These are phyloP conservation scores for Borostomias antarcticus DNA, from an alignment of 2,797 vertebrate genomes.

Conservation along the genomic window DNA sequence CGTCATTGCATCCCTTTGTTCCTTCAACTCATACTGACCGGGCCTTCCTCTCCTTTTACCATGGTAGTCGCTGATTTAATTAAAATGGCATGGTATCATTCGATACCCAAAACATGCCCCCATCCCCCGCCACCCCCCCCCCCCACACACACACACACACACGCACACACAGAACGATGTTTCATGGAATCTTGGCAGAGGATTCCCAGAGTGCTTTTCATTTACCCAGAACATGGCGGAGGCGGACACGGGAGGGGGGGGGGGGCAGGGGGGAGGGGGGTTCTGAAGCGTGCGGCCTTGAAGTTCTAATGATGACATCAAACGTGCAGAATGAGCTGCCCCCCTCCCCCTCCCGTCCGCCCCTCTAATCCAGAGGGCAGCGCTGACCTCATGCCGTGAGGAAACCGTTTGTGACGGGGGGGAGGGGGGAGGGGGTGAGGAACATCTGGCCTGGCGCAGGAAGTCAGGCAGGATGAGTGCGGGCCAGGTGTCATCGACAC, in stretches of 20 bases:
- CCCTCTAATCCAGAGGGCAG: constrained; percentile 52
- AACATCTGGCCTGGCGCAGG: constrained; percentile 70
- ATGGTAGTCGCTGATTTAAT: constrained; percentile 37
- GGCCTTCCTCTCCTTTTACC: constrained; percentile 34
- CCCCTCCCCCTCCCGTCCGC: constrained; percentile 31
- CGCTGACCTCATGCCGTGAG: constrained; percentile 69
- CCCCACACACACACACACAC: no score
- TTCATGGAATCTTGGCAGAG: constrained; percentile 50
- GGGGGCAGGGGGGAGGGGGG: no score
- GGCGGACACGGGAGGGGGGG: constrained; percentile 30
- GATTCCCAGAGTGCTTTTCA: constrained; percentile 60
- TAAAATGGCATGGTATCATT: constrained; percentile 48
- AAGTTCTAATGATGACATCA: constrained; percentile 70
- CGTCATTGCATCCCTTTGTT: constrained; percentile 31
- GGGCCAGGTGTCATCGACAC: constrained; percentile 66
- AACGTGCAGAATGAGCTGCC: constrained; percentile 47
- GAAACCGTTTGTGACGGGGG: constrained; percentile 43
- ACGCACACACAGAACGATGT: constrained; percentile 23
- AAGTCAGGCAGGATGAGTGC: constrained; percentile 60
- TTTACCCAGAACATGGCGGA: constrained; percentile 60
- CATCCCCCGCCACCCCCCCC: not conserved
- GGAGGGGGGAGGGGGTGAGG: no score
- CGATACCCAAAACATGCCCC: constrained; percentile 49
- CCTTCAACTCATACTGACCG: constrained; percentile 27
- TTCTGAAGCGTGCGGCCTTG: constrained; percentile 47